Evolutionary conservation across 2,113 vertebrate genomes (phyloP).

Genomic region (Blennius ocellaris): DNA sequence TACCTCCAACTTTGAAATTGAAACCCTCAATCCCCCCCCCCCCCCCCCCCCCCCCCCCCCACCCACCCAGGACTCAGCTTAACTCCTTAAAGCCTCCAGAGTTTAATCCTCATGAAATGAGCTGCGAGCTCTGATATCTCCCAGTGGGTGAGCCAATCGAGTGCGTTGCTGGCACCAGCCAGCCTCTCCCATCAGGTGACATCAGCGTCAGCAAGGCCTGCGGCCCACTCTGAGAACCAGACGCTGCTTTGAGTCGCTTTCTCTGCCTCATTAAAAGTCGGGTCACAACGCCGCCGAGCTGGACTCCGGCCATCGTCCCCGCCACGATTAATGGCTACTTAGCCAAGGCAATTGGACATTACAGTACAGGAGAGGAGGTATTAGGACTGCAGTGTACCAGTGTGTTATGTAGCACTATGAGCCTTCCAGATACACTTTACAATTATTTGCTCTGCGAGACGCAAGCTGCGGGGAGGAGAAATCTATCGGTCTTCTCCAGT

Average conservation of each 20-base stretch:
- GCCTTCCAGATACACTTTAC: conserved; percentile 53
- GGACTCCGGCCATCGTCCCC: conserved; percentile 56
- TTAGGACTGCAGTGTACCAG: conserved; percentile 34
- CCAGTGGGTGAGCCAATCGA: conserved; percentile 13
- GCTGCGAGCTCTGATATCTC: conserved; percentile 25
- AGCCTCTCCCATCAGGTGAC: conserved; percentile 55
- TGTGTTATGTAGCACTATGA: conserved; percentile 31
- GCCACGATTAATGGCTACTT: conserved; percentile 58
- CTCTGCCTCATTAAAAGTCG: conserved; percentile 50
- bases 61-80: conserved; percentile 55
- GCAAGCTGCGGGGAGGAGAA: conserved; percentile 41
- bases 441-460: conserved; percentile 53
- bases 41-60: conserved; percentile 25
- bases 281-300: conserved; percentile 50
- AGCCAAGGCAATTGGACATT: conserved; percentile 56
- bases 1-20: conserved; percentile 54
- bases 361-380: conserved; percentile 44
- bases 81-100: conserved; percentile 51
- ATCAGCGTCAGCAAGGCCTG: conserved; percentile 53
- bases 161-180: neutral
- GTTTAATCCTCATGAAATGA: conserved; percentile 66
- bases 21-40: conserved; percentile 37
- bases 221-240: neutral
- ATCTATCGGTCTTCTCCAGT: conserved; percentile 41
- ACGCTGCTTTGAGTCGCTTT: neutral